phyloP scores from a whole-genome alignment of 2,113 vertebrate species.

The Sclerurus mexicanus region DNA sequence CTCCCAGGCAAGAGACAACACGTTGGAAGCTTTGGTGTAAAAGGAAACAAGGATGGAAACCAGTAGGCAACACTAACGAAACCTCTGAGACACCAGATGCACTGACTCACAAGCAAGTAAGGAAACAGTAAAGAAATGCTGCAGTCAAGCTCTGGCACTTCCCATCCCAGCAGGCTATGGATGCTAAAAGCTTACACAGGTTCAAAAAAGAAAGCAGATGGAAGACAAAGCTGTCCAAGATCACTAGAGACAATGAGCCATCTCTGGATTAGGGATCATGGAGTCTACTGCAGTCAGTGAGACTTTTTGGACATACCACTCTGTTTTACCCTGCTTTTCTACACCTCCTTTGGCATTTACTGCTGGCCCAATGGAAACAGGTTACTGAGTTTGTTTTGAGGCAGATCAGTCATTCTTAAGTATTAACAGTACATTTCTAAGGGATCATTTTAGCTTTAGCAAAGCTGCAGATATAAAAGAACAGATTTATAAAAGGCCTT shows the following conservation, averaged over 20 bases:
- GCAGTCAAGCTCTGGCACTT: neutral
- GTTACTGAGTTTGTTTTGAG: neutral
- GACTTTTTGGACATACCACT: accelerated
- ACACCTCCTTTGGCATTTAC: neutral
- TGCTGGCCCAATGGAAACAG: neutral
- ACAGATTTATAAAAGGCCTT: neutral
- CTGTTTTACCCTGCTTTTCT: neutral
- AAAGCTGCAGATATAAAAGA: neutral
- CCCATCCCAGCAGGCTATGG: neutral
- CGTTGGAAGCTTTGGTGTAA: neutral
- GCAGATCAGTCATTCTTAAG: neutral
- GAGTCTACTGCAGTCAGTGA: neutral
- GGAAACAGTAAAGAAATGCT: neutral
- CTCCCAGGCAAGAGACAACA: neutral
- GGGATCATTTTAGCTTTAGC: neutral
- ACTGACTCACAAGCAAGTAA: neutral
- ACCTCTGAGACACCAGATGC: neutral
- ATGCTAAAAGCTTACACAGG: neutral
- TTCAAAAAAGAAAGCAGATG: neutral
- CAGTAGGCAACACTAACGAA: neutral
- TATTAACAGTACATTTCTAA: neutral
- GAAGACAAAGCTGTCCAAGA: neutral
- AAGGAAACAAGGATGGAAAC: neutral
- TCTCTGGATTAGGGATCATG: neutral
- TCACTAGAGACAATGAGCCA: neutral